Conservation (phyloP, 2,113 vertebrate species). For the Agelaius tricolor region DNA sequence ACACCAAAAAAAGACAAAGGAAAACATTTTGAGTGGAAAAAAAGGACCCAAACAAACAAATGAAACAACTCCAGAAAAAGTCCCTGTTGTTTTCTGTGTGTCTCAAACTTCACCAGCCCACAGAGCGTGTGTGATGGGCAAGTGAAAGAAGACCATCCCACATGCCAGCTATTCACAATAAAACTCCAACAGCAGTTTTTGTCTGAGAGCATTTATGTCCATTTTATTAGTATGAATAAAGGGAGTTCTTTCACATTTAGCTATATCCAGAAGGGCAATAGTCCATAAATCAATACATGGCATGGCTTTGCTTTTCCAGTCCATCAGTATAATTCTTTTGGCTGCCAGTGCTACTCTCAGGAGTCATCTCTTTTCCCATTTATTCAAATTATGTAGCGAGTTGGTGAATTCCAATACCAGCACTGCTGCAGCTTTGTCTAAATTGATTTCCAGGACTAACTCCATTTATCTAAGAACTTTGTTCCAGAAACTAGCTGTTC, state of each 20-base stretch:
- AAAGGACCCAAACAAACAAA: neutral
- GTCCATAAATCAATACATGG: slow-evolving; percentile 72
- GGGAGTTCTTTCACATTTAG: slow-evolving; percentile 70
- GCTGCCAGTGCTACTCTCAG: slow-evolving; percentile 63
- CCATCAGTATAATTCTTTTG: slow-evolving; percentile 74
- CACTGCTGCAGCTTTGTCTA: slow-evolving; percentile 67
- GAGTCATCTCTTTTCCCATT: slow-evolving; percentile 71
- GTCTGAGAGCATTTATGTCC: slow-evolving; percentile 61
- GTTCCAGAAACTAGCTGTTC: slow-evolving; percentile 49
- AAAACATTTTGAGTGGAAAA: neutral
- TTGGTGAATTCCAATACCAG: slow-evolving; percentile 69
- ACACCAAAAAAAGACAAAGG: neutral
- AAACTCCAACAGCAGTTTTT: slow-evolving; percentile 41
- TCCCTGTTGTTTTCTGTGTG: neutral
- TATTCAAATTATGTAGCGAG: slow-evolving; percentile 70
- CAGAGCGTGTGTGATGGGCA: neutral
- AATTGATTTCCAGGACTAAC: slow-evolving; percentile 72
- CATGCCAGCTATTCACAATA: slow-evolving; percentile 19
- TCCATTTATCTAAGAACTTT: slow-evolving; percentile 68
- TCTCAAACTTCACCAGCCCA: neutral
- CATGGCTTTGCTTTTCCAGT: slow-evolving; percentile 71
- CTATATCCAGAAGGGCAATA: slow-evolving; percentile 73
- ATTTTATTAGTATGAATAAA: slow-evolving; percentile 74
- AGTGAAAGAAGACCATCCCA: neutral
- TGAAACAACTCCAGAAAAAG: neutral